Percentiles rank a stretch among this genome's conserved stretches.
Evolutionary conservation across 1,140 invertebrate species (phyloP).

Genomic region (Drosophila sproati): DNA sequence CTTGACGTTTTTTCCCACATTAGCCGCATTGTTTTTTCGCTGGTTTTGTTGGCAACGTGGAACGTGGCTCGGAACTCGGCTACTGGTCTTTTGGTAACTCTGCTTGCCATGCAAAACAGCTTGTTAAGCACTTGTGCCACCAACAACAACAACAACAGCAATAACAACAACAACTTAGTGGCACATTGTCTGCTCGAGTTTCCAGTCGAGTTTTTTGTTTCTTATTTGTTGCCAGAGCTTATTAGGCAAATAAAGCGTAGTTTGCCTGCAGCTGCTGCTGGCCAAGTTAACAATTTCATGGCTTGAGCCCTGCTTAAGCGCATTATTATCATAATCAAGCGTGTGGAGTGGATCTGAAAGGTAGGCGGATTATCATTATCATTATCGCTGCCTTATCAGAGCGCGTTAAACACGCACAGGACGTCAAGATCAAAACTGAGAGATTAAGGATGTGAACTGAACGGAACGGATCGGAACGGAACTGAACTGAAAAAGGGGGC

Average conservation of each 20-base stretch:
- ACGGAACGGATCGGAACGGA: neutral
- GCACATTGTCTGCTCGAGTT: conserved; percentile 74
- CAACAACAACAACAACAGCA: conserved; percentile 39
- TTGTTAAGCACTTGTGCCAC: conserved; percentile 79
- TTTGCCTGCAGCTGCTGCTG: neutral
- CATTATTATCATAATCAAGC: conserved; percentile 74
- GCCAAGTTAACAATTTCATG: conserved; percentile 63
- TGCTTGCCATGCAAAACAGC: conserved; percentile 75
- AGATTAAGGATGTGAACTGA: neutral
- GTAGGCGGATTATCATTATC: conserved; percentile 52
- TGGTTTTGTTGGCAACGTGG: conserved; percentile 10
- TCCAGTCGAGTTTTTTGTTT: conserved; percentile 29
- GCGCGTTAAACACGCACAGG: conserved; percentile 34
- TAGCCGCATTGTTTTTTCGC: conserved; percentile 64
- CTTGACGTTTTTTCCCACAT: conserved; percentile 84
- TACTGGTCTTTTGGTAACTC: conserved; percentile 19
- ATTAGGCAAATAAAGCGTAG: conserved; percentile 62
- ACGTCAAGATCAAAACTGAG: conserved; percentile 9
- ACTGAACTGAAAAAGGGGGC: no score
- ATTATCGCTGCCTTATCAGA: conserved; percentile 68
- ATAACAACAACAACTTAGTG: conserved; percentile 35
- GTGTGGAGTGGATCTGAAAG: neutral
- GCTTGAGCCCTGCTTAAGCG: conserved; percentile 57
- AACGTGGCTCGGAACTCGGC: conserved; percentile 7
- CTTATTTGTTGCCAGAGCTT: conserved; percentile 36